Evolutionary conservation across 2,797 vertebrate species (phyloP), one percentile per base, ranked within the genome.

Genomic region (Typhlichthys eigenmanni): DNA sequence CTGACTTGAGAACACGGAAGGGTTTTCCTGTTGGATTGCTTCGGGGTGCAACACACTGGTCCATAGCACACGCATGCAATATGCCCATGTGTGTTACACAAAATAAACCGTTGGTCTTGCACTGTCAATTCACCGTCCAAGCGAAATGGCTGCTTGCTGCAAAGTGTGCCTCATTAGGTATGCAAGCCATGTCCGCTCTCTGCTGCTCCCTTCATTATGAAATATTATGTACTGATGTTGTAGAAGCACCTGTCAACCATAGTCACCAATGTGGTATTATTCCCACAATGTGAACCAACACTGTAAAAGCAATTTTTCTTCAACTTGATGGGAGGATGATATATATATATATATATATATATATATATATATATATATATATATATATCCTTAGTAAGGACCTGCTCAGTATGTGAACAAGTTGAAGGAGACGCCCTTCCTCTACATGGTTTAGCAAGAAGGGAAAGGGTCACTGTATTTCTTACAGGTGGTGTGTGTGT

Each of bases 61-160:
- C 4, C 24, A 29, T 29, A 14, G 32, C 19, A 49, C 60, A 29
- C 52, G 1, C 38, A 12, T 64, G 56, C 57, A 55, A 54, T 50
- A 43, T 54, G 51, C 4, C 32, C 46, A 46, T 52, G 62, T 47
- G 68, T 29, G 34, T 59, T 19, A 71, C 58, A 58, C 63, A 16
- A 65, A 66, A 55, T 64, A 29, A 29, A 45, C 66, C 64, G 64
- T 59, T 78, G 63, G 76, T 74, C 45, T 32, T 58, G 14, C 49
- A 17, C 9, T 55, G 62, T 58, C 62, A 71, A 51, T 48, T 47
- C 67, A 68, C 61, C 16, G 56, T 13, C 54, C 67, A 74, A 86
- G 75, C 80, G 71, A 76, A 85, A 74, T 74, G 79, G 71, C 64
- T 79, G 74, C 74, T 56, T 80, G 69, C 69, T 72, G 60, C 51